Conservation (phyloP, 2,797 vertebrate genomes). For the Thunnus albacares region DNA sequence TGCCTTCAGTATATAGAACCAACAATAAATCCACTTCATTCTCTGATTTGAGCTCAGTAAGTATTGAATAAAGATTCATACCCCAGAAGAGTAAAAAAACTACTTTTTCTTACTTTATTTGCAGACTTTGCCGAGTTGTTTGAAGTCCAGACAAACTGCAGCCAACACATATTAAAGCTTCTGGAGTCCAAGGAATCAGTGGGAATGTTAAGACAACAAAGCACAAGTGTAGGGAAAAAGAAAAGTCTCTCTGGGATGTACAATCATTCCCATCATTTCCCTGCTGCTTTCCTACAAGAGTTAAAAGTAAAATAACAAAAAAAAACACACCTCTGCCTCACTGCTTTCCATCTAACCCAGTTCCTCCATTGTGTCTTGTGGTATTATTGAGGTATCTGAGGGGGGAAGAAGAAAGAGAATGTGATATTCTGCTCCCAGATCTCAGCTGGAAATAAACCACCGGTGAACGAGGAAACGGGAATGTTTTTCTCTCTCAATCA, state of each 20-base stretch:
- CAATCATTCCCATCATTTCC: neutral
- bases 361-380: constrained; percentile 30
- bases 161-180: neutral
- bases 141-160: neutral
- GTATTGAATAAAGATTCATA: too few relatives aligned
- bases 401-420: constrained; percentile 44
- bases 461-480: neutral
- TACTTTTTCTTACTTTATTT: neutral
- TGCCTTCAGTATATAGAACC: too few relatives aligned
- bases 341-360: constrained; percentile 8
- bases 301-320: constrained; percentile 1
- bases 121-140: neutral
- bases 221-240: neutral
- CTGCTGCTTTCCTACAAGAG: neutral
- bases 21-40: too few relatives aligned
- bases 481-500: constrained; percentile 15
- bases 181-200: constrained; percentile 3
- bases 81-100: too few relatives aligned
- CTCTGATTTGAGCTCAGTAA: too few relatives aligned
- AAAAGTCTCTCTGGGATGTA: neutral
- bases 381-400: constrained; percentile 39
- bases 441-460: constrained; percentile 37
- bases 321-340: neutral
- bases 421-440: constrained; percentile 36
- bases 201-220: neutral